Evolutionary conservation across 2,888 invertebrate species (phyloP).

Genomic region (Drosophila leonis): DNA sequence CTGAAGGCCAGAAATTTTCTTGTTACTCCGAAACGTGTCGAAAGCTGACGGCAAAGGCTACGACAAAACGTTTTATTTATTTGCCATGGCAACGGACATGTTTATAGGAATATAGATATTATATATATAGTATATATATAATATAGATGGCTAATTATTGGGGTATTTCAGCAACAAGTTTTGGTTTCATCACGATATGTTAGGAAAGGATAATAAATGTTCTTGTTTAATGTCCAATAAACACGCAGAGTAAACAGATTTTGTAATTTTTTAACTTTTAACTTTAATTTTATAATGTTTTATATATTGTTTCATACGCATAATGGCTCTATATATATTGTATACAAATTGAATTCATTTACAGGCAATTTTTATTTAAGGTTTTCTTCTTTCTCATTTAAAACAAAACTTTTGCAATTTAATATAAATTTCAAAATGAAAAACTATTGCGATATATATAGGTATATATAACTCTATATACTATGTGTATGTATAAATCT

Average conservation of each 20-base stretch:
- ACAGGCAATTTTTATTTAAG: conserved; percentile 53
- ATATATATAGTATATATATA: neutral
- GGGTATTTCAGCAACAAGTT: conserved; percentile 4
- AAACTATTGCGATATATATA: conserved; percentile 14
- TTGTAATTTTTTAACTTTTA: neutral
- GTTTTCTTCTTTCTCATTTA: conserved; percentile 25
- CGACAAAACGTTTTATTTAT: conserved; percentile 65
- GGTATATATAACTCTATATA: neutral
- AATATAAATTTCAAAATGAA: conserved; percentile 62
- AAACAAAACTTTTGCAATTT: conserved; percentile 42
- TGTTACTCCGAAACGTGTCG: conserved; percentile 8
- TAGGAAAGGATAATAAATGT: conserved; percentile 29
- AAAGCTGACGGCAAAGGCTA: conserved; percentile 51
- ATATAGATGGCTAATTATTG: conserved; percentile 2
- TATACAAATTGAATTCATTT: conserved; percentile 54
- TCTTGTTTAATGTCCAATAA: conserved; percentile 23
- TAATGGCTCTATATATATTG: conserved; percentile 35
- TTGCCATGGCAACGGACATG: conserved; percentile 58
- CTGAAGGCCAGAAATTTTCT: conserved; percentile 21
- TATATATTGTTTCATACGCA: conserved; percentile 38
- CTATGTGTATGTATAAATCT: conserved; percentile 13
- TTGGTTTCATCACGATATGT: neutral
- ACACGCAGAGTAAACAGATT: conserved; percentile 25
- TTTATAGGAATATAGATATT: conserved; percentile 9
- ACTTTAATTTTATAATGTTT: conserved; percentile 18